A percentile compares a stretch with the other conserved stretches of the same genome.
phyloP scores from a whole-genome alignment of 30 jellyfish, hydroid and myxozoan species.

The Aurelia aurita complex sp. Pacific region DNA sequence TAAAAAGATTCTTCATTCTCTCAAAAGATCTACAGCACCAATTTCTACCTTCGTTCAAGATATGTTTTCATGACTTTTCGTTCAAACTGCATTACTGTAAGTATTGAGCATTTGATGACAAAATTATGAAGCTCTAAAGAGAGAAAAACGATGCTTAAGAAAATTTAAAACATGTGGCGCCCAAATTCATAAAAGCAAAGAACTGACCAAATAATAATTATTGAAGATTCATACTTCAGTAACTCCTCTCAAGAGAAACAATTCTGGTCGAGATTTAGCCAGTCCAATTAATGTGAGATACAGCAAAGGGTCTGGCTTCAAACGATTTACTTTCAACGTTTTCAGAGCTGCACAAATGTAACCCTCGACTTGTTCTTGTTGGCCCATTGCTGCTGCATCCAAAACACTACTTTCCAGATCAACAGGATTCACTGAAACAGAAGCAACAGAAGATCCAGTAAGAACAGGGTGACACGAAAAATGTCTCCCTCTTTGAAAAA shows the following conservation, averaged over 20 bases:
- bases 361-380: constrained; percentile 82
- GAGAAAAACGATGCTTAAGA: too few relatives aligned
- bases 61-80: too few relatives aligned
- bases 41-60: too few relatives aligned
- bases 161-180: too few relatives aligned
- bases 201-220: background rate
- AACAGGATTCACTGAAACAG: constrained; percentile 54
- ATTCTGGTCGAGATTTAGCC: constrained; percentile 78
- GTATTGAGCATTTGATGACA: too few relatives aligned
- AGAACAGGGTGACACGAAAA: background rate
- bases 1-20: too few relatives aligned
- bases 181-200: too few relatives aligned
- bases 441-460: background rate
- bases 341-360: constrained; percentile 83
- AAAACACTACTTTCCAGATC: constrained; percentile 78
- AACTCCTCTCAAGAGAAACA: constrained; percentile 68
- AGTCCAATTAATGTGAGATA: constrained; percentile 80
- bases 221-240: constrained; percentile 70
- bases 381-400: constrained; percentile 63
- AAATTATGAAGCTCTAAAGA: too few relatives aligned
- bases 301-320: constrained; percentile 95
- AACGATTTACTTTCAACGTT: constrained; percentile 65
- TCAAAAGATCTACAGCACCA: too few relatives aligned
- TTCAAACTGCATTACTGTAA: too few relatives aligned
- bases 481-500: background rate